phyloP scores from a whole-genome alignment of 2,888 invertebrate species.

The Dicycla oo region DNA sequence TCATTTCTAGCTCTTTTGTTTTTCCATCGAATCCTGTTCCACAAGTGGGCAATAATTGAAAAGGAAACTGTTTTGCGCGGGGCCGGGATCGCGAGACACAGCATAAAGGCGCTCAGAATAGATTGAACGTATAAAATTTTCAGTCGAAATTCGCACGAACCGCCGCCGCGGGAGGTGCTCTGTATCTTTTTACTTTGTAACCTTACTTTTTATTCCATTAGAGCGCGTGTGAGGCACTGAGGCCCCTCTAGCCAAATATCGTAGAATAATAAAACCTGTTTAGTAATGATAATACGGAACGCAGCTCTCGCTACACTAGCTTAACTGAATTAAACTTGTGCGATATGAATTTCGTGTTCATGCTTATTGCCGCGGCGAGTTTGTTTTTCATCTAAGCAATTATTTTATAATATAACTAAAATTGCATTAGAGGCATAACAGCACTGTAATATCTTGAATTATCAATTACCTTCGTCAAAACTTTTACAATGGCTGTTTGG shows the following conservation, averaged over 20 bases:
- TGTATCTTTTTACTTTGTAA: slow-evolving; percentile 90
- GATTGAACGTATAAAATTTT: slow-evolving; percentile 91
- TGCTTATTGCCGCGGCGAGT: slow-evolving; percentile 78
- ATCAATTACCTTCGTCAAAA: slow-evolving; percentile 52
- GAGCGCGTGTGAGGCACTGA: slow-evolving; percentile 88
- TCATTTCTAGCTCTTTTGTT: slow-evolving; percentile 89
- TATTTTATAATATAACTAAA: slow-evolving; percentile 64
- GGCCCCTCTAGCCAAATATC: slow-evolving; percentile 89
- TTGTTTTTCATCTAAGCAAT: slow-evolving; percentile 75
- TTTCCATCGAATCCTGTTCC: slow-evolving; percentile 87
- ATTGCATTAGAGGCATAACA: slow-evolving; percentile 37
- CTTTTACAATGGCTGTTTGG: slow-evolving; percentile 74
- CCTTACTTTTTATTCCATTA: slow-evolving; percentile 91
- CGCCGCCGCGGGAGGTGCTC: slow-evolving; percentile 87
- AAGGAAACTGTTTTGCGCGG: slow-evolving; percentile 88
- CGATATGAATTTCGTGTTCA: slow-evolving; percentile 81
- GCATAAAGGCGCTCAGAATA: slow-evolving; percentile 89
- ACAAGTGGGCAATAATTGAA: slow-evolving; percentile 91
- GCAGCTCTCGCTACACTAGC: slow-evolving; percentile 81
- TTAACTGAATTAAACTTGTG: slow-evolving; percentile 86
- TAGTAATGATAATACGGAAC: slow-evolving; percentile 89
- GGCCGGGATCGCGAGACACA: slow-evolving; percentile 87
- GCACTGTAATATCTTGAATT: slow-evolving; percentile 31
- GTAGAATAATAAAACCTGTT: slow-evolving; percentile 90
- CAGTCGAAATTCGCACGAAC: slow-evolving; percentile 89